A percentile compares a stretch with the other conserved stretches of the same genome.
phyloP scores from a whole-genome alignment of 2,888 invertebrate genomes.

The Mythimna ferrago region DNA sequence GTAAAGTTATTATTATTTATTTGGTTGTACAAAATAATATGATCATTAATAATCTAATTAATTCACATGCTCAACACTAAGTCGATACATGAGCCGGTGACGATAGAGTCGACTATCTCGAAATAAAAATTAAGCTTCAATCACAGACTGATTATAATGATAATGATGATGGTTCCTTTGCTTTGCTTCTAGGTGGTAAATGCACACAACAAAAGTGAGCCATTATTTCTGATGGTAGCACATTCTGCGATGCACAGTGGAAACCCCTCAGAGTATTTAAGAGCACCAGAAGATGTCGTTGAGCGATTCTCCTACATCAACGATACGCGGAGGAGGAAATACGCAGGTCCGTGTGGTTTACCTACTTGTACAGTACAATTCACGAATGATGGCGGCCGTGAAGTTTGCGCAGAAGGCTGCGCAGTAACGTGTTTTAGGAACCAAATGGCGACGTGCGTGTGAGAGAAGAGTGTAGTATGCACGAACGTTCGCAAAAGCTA shows the following conservation, averaged over 20 bases:
- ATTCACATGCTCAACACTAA: neutral
- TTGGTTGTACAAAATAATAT: too few relatives aligned
- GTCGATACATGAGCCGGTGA: neutral
- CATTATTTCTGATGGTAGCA: constrained; percentile 96
- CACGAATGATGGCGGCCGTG: too few relatives aligned
- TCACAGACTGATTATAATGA: neutral
- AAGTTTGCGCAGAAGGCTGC: too few relatives aligned
- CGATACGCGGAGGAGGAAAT: constrained; percentile 93
- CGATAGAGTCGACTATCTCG: neutral
- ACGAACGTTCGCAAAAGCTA: too few relatives aligned
- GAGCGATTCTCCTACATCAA: constrained; percentile 93
- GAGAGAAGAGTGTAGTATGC: too few relatives aligned
- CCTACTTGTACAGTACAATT: too few relatives aligned
- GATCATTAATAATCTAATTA: too few relatives aligned
- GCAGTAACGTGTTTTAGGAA: too few relatives aligned
- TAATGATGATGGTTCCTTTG: neutral
- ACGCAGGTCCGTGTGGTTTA: constrained; percentile 92
- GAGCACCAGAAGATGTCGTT: constrained; percentile 94
- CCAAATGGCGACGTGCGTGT: too few relatives aligned
- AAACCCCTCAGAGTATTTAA: constrained; percentile 95
- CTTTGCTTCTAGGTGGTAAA: constrained; percentile 89
- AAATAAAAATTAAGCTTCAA: neutral
- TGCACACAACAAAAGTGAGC: constrained; percentile 92
- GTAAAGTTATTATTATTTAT: too few relatives aligned
- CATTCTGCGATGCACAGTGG: constrained; percentile 97